Evolutionary conservation across 2,797 vertebrate genomes (phyloP).

Genomic region (Mus spretus): DNA sequence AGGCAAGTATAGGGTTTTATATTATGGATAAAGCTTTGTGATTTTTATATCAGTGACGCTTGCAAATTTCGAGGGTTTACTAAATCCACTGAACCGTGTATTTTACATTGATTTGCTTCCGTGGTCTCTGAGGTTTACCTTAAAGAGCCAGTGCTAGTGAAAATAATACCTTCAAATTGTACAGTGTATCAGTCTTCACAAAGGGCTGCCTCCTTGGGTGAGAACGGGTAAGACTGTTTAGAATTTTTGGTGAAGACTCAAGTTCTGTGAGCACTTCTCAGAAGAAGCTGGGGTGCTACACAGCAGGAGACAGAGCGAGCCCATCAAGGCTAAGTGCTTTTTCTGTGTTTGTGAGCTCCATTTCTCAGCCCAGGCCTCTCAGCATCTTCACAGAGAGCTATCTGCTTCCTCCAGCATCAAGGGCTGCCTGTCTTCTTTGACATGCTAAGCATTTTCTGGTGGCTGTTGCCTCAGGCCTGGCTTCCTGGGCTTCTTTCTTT

Average conservation of each 20-base stretch:
- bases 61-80: slow-evolving; percentile 26
- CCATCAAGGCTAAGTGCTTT: background rate
- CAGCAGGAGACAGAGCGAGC: background rate
- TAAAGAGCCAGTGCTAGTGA: background rate
- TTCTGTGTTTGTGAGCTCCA: background rate
- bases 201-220: slow-evolving; percentile 31
- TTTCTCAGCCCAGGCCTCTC: background rate
- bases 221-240: background rate
- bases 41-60: background rate
- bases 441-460: slow-evolving; percentile 44
- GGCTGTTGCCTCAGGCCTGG: background rate
- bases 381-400: background rate
- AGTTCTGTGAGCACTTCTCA: background rate
- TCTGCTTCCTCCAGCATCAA: slow-evolving; percentile 23
- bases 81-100: background rate
- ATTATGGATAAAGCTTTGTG: slow-evolving; percentile 34
- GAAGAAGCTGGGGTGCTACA: background rate
- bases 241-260: slow-evolving; percentile 36
- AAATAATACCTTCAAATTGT: background rate
- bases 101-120: background rate
- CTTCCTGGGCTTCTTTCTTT: slow-evolving; percentile 34
- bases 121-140: background rate
- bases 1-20: background rate
- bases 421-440: background rate
- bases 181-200: slow-evolving; percentile 11